These are phyloP conservation scores for Rhineura floridana DNA, from an alignment of 2,113 vertebrate genomes.

Conservation along the genomic window DNA sequence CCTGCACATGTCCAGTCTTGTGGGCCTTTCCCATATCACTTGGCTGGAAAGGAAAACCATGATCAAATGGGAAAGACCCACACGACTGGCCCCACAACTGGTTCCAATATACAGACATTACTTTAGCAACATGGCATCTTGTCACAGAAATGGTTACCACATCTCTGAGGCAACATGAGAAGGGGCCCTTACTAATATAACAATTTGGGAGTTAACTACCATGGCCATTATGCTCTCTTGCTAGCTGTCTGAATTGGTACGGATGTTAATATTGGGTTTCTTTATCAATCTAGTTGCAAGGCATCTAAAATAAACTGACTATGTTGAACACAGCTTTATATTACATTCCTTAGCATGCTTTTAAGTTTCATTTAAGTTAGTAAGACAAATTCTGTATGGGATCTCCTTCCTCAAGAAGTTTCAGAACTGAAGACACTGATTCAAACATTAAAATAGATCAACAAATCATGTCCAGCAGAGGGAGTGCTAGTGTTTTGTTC, in stretches of 20 bases:
- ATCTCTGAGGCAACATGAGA: background rate
- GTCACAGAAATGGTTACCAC: background rate
- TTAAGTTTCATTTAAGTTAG: background rate
- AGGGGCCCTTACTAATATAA: background rate
- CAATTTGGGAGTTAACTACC: background rate
- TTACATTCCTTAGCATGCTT: background rate
- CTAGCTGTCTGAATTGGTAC: accelerated
- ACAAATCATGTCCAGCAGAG: constrained; percentile 42
- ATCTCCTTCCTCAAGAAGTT: background rate
- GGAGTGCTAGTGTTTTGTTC: constrained; percentile 16
- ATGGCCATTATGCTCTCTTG: accelerated
- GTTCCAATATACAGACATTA: background rate
- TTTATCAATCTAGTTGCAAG: background rate
- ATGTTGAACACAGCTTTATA: background rate
- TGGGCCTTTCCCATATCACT: background rate
- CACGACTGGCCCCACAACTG: background rate
- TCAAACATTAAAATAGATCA: background rate
- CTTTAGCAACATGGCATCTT: background rate
- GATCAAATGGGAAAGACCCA: background rate
- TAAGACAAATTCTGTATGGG: background rate
- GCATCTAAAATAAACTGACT: background rate
- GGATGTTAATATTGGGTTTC: background rate
- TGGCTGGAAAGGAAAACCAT: background rate
- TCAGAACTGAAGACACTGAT: background rate
- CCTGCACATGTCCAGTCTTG: background rate